A percentile compares a stretch with the other conserved stretches of the same genome.
Evolutionary conservation across 1,140 invertebrate genomes (phyloP).

Genomic region (roundworm (Caenorhabditis elegans)): WBcel235 BX284603.4:9606501-9607000

Average conservation of each 20-base stretch:
- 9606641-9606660: conserved; percentile 25
- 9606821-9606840: not conserved
- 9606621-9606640: not conserved
- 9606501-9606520: conserved; percentile 8
- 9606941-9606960: not conserved
- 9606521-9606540: not conserved
- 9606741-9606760: not conserved
- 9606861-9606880: conserved; percentile 1
- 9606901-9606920: not conserved
- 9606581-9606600: not conserved
- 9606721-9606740: not conserved
- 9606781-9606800: not conserved
- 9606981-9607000: not conserved
- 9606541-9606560: not conserved
- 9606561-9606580: not conserved
- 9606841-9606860: not conserved
- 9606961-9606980: not conserved
- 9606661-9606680: not conserved
- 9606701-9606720: not conserved
- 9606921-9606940: not conserved
- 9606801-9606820: not conserved
- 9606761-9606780: not conserved
- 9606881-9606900: not conserved
- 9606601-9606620: not conserved
- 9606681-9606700: not conserved